Evolutionary conservation across 2,113 vertebrate species (phyloP).

Genomic region (Butorides virescens): DNA sequence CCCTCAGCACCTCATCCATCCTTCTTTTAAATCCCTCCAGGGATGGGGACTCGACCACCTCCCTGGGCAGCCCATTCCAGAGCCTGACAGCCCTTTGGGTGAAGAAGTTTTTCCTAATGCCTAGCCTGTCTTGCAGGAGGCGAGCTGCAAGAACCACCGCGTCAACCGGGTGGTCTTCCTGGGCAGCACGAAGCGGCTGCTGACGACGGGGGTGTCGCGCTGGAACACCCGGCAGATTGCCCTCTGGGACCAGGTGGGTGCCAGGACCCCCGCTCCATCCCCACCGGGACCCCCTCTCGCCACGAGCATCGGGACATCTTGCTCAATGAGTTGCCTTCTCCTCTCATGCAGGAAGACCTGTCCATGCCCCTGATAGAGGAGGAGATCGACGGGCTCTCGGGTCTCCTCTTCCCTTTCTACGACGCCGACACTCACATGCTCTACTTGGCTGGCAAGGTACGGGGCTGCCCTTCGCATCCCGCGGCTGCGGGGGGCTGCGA

Average conservation of each 20-base stretch:
- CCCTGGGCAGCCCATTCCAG: too few relatives aligned
- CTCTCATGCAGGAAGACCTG: slow-evolving; percentile 82
- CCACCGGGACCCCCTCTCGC: fast-evolving
- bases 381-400: slow-evolving; percentile 94
- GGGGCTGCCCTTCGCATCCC: fast-evolving
- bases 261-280: fast-evolving
- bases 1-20: too few relatives aligned
- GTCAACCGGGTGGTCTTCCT: slow-evolving; percentile 94
- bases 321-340: background rate
- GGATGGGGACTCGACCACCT: too few relatives aligned
- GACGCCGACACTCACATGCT: slow-evolving; percentile 96
- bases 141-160: slow-evolving; percentile 92
- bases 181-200: slow-evolving; percentile 90
- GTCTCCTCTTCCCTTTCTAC: slow-evolving; percentile 94
- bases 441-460: slow-evolving; percentile 95
- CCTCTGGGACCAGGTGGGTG: slow-evolving; percentile 95
- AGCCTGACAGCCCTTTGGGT: too few relatives aligned
- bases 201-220: slow-evolving; percentile 93
- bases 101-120: too few relatives aligned
- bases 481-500: background rate
- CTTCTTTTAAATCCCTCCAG: too few relatives aligned
- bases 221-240: slow-evolving; percentile 97
- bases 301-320: fast-evolving
- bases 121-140: slow-evolving; percentile 80
- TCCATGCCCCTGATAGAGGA: slow-evolving; percentile 92